phyloP scores from a whole-genome alignment of 2,797 vertebrate species.

The Bradypodion pumilum region DNA sequence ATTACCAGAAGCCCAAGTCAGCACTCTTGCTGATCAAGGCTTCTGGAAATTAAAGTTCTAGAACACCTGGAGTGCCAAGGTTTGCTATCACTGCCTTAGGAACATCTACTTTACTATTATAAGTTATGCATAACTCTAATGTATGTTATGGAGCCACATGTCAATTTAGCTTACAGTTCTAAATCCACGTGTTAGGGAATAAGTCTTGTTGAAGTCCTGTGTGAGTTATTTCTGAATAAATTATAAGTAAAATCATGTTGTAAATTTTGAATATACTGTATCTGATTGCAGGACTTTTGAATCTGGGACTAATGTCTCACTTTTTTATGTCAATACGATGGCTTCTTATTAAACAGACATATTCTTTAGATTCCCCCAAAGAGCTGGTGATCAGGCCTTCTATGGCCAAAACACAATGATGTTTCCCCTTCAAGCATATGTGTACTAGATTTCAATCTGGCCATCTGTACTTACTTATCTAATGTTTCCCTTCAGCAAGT shows the following conservation, averaged over 20 bases:
- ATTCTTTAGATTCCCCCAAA: neutral
- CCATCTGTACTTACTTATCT: conserved; percentile 44
- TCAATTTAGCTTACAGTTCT: neutral
- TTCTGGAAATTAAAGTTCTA: no score
- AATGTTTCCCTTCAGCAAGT: conserved; percentile 33
- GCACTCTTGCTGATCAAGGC: no score
- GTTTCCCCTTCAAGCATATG: neutral
- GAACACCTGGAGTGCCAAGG: no score
- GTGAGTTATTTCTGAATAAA: neutral
- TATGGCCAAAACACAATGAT: conserved; percentile 37
- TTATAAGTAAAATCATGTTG: neutral
- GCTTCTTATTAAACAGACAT: conserved; percentile 4
- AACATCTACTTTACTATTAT: neutral
- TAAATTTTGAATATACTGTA: neutral
- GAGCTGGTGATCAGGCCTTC: conserved; percentile 18
- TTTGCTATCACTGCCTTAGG: no score
- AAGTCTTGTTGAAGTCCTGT: neutral
- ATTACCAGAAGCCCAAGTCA: no score
- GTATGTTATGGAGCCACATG: neutral
- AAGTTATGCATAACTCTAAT: neutral
- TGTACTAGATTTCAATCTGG: conserved; percentile 24
- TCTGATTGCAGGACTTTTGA: neutral
- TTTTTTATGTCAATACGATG: conserved; percentile 16
- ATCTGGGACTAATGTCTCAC: conserved; percentile 3
- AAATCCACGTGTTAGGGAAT: neutral